These are phyloP conservation scores for Epinephelus moara DNA, from an alignment of 2,113 vertebrate species.

Conservation along the genomic window DNA sequence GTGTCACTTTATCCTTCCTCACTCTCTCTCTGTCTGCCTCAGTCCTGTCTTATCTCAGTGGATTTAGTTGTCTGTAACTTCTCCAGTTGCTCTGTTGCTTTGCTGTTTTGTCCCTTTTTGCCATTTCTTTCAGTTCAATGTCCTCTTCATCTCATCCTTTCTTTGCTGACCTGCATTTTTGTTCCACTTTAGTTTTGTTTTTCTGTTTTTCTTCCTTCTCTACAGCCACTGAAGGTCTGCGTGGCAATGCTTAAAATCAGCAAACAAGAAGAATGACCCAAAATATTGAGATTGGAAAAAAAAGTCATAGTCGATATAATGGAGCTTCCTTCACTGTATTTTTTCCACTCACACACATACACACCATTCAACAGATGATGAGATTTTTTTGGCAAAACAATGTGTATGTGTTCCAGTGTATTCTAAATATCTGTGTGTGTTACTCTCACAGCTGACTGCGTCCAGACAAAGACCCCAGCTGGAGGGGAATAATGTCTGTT, in stretches of 20 bases:
- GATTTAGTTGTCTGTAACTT: constrained; percentile 50
- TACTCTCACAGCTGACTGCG: constrained; percentile 46
- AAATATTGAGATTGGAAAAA: neutral
- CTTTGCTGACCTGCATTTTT: constrained; percentile 1
- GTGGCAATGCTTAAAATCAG: neutral
- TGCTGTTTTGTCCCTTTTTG: neutral
- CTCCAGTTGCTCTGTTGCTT: constrained; percentile 19
- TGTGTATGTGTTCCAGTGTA: neutral
- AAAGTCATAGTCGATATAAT: neutral
- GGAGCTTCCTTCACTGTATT: neutral
- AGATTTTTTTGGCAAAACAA: neutral
- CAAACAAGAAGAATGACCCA: neutral
- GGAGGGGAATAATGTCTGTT: constrained; percentile 63
- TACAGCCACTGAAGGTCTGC: neutral
- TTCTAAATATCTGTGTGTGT: constrained; percentile 1
- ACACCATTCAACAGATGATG: neutral
- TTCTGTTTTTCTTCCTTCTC: neutral
- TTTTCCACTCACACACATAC: neutral
- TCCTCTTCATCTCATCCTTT: neutral
- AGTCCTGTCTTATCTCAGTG: constrained; percentile 30
- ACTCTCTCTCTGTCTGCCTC: constrained; percentile 16
- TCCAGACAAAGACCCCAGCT: constrained; percentile 68
- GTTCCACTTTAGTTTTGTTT: neutral
- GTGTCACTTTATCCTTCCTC: constrained; percentile 51
- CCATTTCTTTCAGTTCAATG: neutral